Conservation (phyloP, 1,140 invertebrate species). For the Zaprionus ghesquierei region DNA sequence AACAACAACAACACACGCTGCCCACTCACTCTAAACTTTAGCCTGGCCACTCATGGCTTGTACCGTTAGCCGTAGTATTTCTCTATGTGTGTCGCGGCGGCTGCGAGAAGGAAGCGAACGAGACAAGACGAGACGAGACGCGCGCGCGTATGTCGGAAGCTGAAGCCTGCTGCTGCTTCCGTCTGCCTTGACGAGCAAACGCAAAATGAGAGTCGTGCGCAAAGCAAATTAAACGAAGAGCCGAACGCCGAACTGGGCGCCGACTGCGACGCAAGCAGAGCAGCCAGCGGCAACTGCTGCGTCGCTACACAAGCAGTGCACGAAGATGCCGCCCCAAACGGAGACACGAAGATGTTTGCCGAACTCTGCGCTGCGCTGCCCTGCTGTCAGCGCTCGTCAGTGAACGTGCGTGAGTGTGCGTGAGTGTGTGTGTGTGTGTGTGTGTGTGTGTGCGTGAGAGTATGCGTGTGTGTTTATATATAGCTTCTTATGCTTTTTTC, state of each 20-base stretch:
- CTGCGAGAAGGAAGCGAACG: not conserved
- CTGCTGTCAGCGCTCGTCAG: not conserved
- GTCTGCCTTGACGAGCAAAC: conserved; percentile 75
- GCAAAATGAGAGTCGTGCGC: conserved; percentile 79
- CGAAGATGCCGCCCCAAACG: conserved; percentile 60
- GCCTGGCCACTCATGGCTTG: conserved; percentile 48
- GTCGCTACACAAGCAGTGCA: conserved; percentile 11
- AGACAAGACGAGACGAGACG: not conserved
- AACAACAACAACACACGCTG: not conserved
- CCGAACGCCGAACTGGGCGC: conserved; percentile 53
- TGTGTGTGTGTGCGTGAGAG: not conserved
- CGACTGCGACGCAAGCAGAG: conserved; percentile 15
- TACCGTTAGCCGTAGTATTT: conserved; percentile 40
- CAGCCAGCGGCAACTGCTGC: conserved; percentile 15
- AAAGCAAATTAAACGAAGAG: conserved; percentile 75
- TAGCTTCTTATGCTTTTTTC: conserved; percentile 47
- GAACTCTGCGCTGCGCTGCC: conserved; percentile 46
- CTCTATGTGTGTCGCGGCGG: conserved; percentile 32
- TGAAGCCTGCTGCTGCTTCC: conserved; percentile 49
- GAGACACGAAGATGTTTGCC: conserved; percentile 57
- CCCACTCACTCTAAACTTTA: conserved; percentile 18
- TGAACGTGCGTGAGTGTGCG: conserved; percentile 22
- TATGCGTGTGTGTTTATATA: conserved; percentile 21
- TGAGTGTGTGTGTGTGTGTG: conserved; percentile 12
- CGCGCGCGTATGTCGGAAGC: conserved; percentile 47